Conservation (phyloP, 92 coral and sea anemone species). For the Epizoanthus ramosus region DNA sequence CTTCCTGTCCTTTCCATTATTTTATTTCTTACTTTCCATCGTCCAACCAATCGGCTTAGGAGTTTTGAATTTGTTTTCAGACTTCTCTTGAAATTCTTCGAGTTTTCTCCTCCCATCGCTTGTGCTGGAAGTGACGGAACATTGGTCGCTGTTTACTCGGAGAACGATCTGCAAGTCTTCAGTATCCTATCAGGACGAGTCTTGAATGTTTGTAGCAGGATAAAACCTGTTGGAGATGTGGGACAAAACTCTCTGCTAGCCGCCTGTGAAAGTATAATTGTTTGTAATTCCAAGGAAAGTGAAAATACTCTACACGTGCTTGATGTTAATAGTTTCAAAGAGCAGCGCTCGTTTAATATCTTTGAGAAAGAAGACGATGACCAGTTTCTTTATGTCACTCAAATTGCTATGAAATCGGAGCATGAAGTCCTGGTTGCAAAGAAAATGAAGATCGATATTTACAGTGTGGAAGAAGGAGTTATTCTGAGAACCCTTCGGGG, state of each 20-base stretch:
- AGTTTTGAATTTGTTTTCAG: conserved; percentile 33
- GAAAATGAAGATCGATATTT: conserved; percentile 77
- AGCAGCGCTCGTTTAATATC: conserved; percentile 58
- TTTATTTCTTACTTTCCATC: too few relatives aligned
- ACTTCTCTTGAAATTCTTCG: conserved; percentile 58
- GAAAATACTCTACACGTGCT: conserved; percentile 74
- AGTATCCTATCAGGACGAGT: conserved; percentile 53
- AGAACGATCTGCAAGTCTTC: conserved; percentile 62
- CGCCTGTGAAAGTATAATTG: conserved; percentile 46
- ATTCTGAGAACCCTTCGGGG: conserved; percentile 63
- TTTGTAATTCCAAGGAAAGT: conserved; percentile 76
- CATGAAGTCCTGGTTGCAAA: conserved; percentile 79
- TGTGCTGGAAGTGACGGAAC: conserved; percentile 69
- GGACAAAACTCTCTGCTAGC: conserved; percentile 76
- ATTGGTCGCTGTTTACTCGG: conserved; percentile 62
- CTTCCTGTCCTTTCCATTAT: not conserved
- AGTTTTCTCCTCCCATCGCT: conserved; percentile 60
- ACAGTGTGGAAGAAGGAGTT: conserved; percentile 60
- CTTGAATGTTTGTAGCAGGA: conserved; percentile 31
- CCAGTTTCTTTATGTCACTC: conserved; percentile 74
- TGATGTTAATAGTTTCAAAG: conserved; percentile 43
- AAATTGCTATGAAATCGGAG: conserved; percentile 66
- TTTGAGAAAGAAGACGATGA: conserved; percentile 81
- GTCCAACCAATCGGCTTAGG: not conserved
- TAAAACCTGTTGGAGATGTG: conserved; percentile 69